Evolutionary conservation across 2,797 vertebrate genomes (phyloP), one percentile per base, ranked within the genome.

Genomic region (Chelonia mydas): DNA sequence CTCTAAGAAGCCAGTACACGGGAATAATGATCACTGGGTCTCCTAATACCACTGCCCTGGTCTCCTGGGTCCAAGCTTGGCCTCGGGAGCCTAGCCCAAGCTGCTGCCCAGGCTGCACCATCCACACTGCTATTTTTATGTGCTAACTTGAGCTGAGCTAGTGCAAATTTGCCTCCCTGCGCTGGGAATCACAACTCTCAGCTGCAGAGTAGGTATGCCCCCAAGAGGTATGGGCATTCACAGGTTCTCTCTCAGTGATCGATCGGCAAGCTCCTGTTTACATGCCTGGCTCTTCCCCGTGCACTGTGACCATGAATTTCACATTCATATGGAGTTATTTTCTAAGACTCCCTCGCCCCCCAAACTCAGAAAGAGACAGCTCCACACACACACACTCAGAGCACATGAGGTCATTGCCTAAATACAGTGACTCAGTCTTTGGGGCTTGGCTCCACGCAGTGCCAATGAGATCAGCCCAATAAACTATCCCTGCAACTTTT

Each of bases 231-330:
- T 13, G 25, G n/a, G 7, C 21, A 72, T 31, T 86, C 55, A 74
- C 1, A 0, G 41, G 27, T 77, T 45, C 47, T 77, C 15, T 77
- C 15, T 5, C 0, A 25, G 27, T 27, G 80, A 57, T 15, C 11
- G n/a, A 33, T 3, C 0, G 0, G 31, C 82, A 0, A 0, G 13
- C 17, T 7, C 3, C 77, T 82, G 0, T 0, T 33, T 59, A 28
- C 81, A 57, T 19, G 17, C 55, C 27, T 82, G 16, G 11, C 28
- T 33, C 25, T 9, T 72, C 10, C 86, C 81, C 1, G 8, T 50
- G 68, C 27, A n/a, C 72, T n/a, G 72, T 50, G 33, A 59, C 10
- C 28, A 11, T 41, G 59, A 53, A 4, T 53, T 87, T 31, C 28
- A 47, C 45, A 7, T 1, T 7, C 0, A 1, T 11, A 51, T 57